Evolutionary conservation across 23 tunicate species (phyloP).

Genomic region (Clavelina lepadiformis): DNA sequence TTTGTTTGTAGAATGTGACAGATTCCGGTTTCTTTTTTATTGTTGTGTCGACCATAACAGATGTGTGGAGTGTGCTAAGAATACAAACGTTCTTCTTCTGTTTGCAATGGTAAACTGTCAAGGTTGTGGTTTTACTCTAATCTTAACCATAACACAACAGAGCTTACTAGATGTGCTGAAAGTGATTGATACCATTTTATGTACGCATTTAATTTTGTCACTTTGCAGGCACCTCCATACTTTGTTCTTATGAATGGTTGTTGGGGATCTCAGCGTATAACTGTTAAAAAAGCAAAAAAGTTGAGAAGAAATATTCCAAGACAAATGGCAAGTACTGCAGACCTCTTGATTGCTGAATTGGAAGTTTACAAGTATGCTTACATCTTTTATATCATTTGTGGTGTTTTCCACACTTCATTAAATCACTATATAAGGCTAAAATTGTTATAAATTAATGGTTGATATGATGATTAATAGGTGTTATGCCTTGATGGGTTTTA

Average conservation of each 20-base stretch:
- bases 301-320: conserved; percentile 6
- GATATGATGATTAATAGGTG: too few relatives aligned
- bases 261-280: conserved; percentile 42
- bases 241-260: conserved; percentile 23
- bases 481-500: too few relatives aligned
- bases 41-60: conserved; percentile 1
- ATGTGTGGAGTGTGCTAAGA: conserved; percentile 6
- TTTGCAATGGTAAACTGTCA: neutral
- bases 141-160: too few relatives aligned
- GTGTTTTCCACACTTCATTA: too few relatives aligned
- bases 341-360: conserved; percentile 37
- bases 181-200: too few relatives aligned
- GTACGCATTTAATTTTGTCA: too few relatives aligned
- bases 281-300: conserved; percentile 18
- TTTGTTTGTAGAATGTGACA: conserved; percentile 1
- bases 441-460: too few relatives aligned
- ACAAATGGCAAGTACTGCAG: conserved; percentile 17
- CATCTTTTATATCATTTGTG: too few relatives aligned
- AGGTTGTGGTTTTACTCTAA: neutral
- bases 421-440: too few relatives aligned
- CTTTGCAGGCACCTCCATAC: conserved; percentile 48
- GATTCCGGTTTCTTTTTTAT: conserved; percentile 1
- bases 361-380: too few relatives aligned
- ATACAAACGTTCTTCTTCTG: neutral
- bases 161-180: too few relatives aligned